Conservation (phyloP, 92 coral and sea anemone genomes). For the Actinostola sp. region DNA sequence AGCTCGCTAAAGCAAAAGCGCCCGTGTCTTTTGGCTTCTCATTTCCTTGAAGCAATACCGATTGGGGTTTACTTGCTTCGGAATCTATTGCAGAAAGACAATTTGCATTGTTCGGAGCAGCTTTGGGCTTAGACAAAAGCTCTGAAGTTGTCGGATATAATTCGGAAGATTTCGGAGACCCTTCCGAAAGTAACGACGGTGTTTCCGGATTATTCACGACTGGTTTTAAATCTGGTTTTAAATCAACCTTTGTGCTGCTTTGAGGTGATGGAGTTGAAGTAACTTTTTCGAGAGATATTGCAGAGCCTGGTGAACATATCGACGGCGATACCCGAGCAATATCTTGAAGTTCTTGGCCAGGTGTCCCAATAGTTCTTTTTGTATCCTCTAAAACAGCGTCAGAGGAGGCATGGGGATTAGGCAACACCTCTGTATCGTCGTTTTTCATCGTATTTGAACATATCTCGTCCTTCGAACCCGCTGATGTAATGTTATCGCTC, state of each 20-base stretch:
- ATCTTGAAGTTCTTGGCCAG: not conserved
- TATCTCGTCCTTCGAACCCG: not conserved
- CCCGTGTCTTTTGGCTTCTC: not conserved
- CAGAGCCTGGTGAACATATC: not conserved
- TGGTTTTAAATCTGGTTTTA: no score
- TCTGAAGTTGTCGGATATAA: not conserved
- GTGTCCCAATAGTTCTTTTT: no score
- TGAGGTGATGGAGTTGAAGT: not conserved
- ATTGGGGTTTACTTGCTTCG: not conserved
- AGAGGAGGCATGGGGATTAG: no score
- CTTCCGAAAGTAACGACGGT: not conserved
- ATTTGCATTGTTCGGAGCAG: not conserved
- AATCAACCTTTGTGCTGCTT: no score
- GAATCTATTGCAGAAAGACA: not conserved
- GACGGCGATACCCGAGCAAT: not conserved
- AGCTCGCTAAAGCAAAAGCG: not conserved
- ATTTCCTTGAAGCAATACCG: not conserved
- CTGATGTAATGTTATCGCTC: not conserved
- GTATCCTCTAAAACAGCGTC: no score
- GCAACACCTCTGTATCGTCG: not conserved
- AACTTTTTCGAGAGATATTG: not conserved
- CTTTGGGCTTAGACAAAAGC: no score
- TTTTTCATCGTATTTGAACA: not conserved
- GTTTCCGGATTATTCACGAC: not conserved
- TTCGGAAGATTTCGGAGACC: not conserved